A percentile compares a stretch with the other conserved stretches of the same genome.
Evolutionary conservation across 1,140 invertebrate genomes (phyloP).

Genomic region (Trachymyrmex cornetzi): DNA sequence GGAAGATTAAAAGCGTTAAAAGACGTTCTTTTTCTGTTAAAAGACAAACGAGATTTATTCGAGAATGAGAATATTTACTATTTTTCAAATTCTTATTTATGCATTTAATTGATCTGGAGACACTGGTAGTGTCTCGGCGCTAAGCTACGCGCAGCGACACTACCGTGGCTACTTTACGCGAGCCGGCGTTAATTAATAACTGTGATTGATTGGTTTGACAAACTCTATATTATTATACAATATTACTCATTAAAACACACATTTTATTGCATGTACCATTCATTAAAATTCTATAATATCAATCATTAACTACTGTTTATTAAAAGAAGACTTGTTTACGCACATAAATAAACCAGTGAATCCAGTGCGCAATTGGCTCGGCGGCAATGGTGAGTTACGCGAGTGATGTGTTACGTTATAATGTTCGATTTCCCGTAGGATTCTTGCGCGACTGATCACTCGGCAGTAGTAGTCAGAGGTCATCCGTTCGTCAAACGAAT

Average conservation of each 20-base stretch:
- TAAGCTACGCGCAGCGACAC: too few relatives aligned
- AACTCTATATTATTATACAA: not conserved
- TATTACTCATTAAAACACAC: not conserved
- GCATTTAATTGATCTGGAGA: not conserved
- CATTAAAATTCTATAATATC: not conserved
- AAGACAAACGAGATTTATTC: not conserved
- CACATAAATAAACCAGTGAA: not conserved
- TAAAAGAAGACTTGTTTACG: not conserved
- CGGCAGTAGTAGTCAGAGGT: constrained; percentile 42
- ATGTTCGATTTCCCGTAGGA: constrained; percentile 71
- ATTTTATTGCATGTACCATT: not conserved
- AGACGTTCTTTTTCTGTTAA: not conserved
- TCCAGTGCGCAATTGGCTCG: constrained; percentile 10
- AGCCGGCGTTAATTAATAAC: not conserved
- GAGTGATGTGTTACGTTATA: constrained; percentile 64
- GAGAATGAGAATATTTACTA: not conserved
- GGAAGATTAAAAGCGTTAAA: not conserved
- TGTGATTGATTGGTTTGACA: not conserved
- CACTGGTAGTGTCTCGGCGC: too few relatives aligned
- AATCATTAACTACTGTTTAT: not conserved
- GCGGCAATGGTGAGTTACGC: constrained; percentile 31
- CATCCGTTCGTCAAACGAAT: constrained; percentile 69
- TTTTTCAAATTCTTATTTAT: not conserved
- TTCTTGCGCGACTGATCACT: constrained; percentile 69
- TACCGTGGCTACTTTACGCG: too few relatives aligned